Evolutionary conservation across 2,797 vertebrate genomes (phyloP), one percentile per base, ranked within the genome.

Genomic region (Halcyon leucocephala): DNA sequence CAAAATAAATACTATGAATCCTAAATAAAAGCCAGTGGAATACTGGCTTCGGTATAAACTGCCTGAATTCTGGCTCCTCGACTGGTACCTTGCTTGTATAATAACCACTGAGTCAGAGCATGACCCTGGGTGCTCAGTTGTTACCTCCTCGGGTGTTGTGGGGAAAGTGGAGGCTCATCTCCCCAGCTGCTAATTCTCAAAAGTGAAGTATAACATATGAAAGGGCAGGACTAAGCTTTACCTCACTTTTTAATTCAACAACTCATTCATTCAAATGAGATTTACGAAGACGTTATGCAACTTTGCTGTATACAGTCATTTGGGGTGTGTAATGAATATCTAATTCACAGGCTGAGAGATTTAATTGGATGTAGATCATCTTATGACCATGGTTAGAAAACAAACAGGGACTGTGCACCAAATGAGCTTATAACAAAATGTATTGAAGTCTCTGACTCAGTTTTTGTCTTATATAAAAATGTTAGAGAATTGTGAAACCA

Each of bases 401-500:
- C 70, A 72, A 80, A 91, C 14, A 91, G 86, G 52, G 69, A 41
- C 46, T 5, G 20, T 48, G 49, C 74, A 93, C 73, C 85, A 89
- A 58, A 90, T 61, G 33, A 92, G 82, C 54, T 84, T 31, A 12
- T 82, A 77, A 72, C 31, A 81, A 93, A 93, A 80, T 26, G 15
- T 12, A 37, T 39, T 65, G 26, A 93, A 88, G 81, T 37, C 51
- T 92, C 81, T 95, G 95, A 97, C 91, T 96, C 96, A 95, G 57
- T 67, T 73, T 79, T 86, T 94, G 93, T 80, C 87, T 86, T 95
- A 74, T 21, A 85, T 92, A 94, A 93, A 94, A 96, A 90, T 49
- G 37, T 35, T 89, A 62, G 26, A 64, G 44, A 86, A 92, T 94
- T 96, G 88, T 92, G 95, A 93, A 97, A 97, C 51, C 57, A 65